Evolutionary conservation across 1,140 invertebrate species (phyloP).

Genomic region (Zaprionus gabonicus): DNA sequence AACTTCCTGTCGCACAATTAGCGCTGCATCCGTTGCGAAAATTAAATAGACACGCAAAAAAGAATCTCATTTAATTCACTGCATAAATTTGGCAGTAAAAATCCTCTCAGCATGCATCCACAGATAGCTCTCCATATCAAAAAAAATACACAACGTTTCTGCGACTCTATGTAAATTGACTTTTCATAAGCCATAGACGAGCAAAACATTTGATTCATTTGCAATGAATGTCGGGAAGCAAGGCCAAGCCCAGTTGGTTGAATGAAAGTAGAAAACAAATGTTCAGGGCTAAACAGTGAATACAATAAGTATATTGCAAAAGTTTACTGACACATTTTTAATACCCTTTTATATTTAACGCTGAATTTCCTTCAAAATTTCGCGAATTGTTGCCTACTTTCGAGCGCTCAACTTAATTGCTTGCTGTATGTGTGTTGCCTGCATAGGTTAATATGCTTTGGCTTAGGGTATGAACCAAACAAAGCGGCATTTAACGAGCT

Average conservation of each 20-base stretch:
- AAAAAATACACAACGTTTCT: no score
- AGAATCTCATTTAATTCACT: slow-evolving; percentile 62
- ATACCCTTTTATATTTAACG: not conserved
- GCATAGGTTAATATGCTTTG: not conserved
- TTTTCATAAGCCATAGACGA: slow-evolving; percentile 58
- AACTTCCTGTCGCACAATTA: slow-evolving; percentile 70
- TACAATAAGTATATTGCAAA: not conserved
- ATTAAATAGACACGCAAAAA: slow-evolving; percentile 44
- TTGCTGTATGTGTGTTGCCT: not conserved
- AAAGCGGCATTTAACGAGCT: slow-evolving; percentile 53
- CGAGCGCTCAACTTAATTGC: no score
- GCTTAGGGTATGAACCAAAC: not conserved
- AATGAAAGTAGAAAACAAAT: not conserved
- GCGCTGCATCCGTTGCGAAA: slow-evolving; percentile 36
- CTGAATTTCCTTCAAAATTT: not conserved
- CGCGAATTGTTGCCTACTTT: not conserved
- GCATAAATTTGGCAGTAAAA: slow-evolving; percentile 58
- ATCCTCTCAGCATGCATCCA: slow-evolving; percentile 36
- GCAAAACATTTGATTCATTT: not conserved
- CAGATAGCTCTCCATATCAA: slow-evolving; percentile 26
- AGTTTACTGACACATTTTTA: not conserved
- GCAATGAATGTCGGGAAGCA: not conserved
- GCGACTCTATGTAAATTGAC: slow-evolving; percentile 56
- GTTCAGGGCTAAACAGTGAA: not conserved
- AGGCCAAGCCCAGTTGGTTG: not conserved